Conservation (phyloP, 2,113 vertebrate genomes). For the Tamias sibiricus region DNA sequence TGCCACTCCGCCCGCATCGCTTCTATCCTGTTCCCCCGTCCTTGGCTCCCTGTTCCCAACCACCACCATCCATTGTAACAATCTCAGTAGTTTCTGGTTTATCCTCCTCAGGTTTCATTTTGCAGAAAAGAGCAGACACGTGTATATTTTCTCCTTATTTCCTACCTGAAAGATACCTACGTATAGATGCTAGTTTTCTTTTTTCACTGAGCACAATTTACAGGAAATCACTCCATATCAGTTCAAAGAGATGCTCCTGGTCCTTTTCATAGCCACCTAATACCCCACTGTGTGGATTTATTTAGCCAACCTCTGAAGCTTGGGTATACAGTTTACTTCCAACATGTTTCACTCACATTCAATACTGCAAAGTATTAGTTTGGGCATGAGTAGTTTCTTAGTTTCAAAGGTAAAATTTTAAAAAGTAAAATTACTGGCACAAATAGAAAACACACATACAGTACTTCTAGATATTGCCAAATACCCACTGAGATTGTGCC, state of each 20-base stretch:
- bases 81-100: not conserved
- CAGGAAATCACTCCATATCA: not conserved
- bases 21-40: not conserved
- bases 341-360: not conserved
- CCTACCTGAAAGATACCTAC: not conserved
- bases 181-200: not conserved
- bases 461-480: constrained; percentile 20
- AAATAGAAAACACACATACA: not conserved
- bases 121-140: not conserved
- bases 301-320: not conserved
- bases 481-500: not conserved
- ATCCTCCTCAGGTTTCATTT: not conserved
- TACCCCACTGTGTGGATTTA: not conserved
- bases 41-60: not conserved
- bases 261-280: not conserved
- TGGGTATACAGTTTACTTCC: not conserved
- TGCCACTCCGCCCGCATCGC: accelerated
- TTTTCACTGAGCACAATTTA: not conserved
- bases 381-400: not conserved
- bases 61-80: not conserved
- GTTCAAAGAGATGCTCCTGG: not conserved
- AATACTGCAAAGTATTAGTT: not conserved
- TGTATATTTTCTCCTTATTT: not conserved
- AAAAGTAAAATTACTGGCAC: not conserved
- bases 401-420: not conserved